Percentiles rank a stretch among this genome's conserved stretches.
These are phyloP conservation scores for Amia ocellicauda DNA, from an alignment of 2,113 vertebrate genomes.

Conservation along the genomic window DNA sequence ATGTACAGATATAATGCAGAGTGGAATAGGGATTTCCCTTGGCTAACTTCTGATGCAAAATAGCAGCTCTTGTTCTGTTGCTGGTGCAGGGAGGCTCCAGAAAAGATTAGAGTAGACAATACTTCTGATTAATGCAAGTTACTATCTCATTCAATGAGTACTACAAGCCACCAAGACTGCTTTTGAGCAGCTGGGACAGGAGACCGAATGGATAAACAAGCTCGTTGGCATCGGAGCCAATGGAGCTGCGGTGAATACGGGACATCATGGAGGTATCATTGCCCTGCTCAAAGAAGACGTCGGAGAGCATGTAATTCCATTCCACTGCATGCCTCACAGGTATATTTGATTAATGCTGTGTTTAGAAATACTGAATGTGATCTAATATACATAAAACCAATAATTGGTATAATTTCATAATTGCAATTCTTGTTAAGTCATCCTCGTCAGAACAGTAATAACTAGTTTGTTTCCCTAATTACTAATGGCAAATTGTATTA, in stretches of 20 bases:
- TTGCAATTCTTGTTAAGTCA: too few relatives aligned
- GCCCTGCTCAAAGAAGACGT: conserved; percentile 19
- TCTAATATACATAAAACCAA: too few relatives aligned
- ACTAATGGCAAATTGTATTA: too few relatives aligned
- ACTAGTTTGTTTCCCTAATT: too few relatives aligned
- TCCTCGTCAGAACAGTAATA: too few relatives aligned
- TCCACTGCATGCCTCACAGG: conserved; percentile 30
- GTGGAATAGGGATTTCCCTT: too few relatives aligned
- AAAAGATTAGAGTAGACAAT: not conserved
- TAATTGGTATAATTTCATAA: too few relatives aligned
- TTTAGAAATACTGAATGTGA: too few relatives aligned
- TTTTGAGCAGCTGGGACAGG: not conserved
- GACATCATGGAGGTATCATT: conserved; percentile 20
- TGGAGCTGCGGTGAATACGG: conserved; percentile 29
- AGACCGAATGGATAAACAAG: conserved; percentile 23
- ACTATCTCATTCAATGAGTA: not conserved
- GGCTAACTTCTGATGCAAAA: too few relatives aligned
- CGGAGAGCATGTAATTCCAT: conserved; percentile 24
- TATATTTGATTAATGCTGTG: too few relatives aligned
- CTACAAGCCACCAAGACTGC: conserved; percentile 1
- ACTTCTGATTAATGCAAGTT: conserved; percentile 6
- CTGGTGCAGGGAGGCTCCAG: conserved; percentile 4
- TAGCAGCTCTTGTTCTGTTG: conserved; percentile 12
- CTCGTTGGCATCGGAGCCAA: conserved; percentile 23
- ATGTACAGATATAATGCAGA: too few relatives aligned